These are phyloP conservation scores for Drosophila saltans DNA, from an alignment of 1,140 invertebrate genomes.

Conservation along the genomic window DNA sequence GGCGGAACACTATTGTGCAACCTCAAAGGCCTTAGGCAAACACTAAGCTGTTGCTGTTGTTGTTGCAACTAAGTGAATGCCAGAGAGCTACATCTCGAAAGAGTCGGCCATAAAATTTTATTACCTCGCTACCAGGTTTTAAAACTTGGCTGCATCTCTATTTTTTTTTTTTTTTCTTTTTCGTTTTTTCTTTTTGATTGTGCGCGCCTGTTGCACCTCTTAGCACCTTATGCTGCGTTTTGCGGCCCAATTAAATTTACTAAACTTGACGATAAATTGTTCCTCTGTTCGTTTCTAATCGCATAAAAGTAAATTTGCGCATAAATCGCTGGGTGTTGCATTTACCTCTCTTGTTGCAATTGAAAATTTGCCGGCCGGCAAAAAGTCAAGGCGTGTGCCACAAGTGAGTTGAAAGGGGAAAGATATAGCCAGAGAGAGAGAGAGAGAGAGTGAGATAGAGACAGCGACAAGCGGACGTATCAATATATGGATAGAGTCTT, in stretches of 20 bases:
- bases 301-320: constrained; percentile 81
- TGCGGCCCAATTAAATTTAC: constrained; percentile 80
- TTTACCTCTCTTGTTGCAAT: constrained; percentile 7
- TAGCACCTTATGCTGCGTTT: constrained; percentile 49
- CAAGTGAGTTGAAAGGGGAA: background rate
- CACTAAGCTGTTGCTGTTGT: constrained; percentile 10
- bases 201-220: constrained; percentile 26
- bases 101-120: constrained; percentile 73
- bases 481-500: background rate
- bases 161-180: constrained; percentile 47
- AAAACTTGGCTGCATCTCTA: constrained; percentile 30
- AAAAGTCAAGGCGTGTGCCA: constrained; percentile 55
- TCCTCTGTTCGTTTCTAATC: constrained; percentile 74
- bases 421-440: background rate
- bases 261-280: constrained; percentile 78
- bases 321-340: constrained; percentile 59
- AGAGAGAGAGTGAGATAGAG: background rate
- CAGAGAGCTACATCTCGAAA: constrained; percentile 38
- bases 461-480: constrained; percentile 12
- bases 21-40: constrained; percentile 28
- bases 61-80: constrained; percentile 42
- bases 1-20: constrained; percentile 50
- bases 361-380: constrained; percentile 60
- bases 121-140: constrained; percentile 70
- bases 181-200: constrained; percentile 16